Evolutionary conservation across 2,888 invertebrate species (phyloP).

Genomic region (Leptothorax acervorum): DNA sequence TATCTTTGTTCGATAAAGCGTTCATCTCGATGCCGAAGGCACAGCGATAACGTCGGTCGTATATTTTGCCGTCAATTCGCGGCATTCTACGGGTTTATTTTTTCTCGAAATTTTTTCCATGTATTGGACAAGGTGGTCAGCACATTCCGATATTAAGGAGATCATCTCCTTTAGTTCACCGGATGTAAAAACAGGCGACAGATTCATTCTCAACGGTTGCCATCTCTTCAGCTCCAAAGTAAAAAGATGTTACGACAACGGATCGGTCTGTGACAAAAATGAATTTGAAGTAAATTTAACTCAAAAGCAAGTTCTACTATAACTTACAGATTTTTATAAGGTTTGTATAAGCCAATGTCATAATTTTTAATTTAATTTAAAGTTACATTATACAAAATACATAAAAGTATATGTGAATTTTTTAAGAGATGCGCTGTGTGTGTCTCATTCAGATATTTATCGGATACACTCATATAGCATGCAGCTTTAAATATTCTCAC

Average conservation of each 20-base stretch:
- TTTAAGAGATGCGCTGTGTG: not conserved
- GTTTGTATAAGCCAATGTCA: not conserved
- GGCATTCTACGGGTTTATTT: no score
- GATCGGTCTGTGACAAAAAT: not conserved
- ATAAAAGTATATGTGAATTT: no score
- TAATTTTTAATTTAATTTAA: not conserved
- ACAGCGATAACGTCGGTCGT: no score
- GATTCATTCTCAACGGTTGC: constrained; percentile 84
- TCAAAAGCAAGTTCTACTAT: not conserved
- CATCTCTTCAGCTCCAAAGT: constrained; percentile 83
- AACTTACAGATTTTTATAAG: not conserved
- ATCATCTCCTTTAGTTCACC: no score
- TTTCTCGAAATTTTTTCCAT: no score
- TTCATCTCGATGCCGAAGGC: no score
- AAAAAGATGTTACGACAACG: constrained; percentile 75
- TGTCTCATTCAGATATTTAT: not conserved
- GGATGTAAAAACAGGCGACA: constrained; percentile 86
- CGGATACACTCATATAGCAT: no score
- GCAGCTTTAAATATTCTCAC: not conserved
- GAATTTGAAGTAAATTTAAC: not conserved
- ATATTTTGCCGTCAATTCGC: no score
- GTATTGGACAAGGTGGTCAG: no score
- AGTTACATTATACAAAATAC: not conserved
- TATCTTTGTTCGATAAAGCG: no score
- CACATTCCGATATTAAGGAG: no score